Evolutionary conservation across 2,797 vertebrate genomes (phyloP), one percentile per base, ranked within the genome.

Genomic region (Australoheros facetus): DNA sequence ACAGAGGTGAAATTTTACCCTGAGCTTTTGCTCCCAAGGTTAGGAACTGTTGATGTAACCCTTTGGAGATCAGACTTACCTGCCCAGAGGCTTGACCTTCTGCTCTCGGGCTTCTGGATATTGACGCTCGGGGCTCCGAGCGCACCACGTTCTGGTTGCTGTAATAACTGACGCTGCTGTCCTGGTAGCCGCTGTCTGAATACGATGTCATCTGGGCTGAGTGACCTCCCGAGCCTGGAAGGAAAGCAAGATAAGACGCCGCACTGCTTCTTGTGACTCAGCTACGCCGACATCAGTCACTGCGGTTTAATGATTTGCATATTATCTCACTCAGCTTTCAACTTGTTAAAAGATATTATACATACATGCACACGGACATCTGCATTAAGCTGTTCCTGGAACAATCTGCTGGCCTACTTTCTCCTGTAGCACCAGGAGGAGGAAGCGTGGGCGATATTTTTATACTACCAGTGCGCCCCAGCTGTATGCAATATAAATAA

Each of bases 141-240:
- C 97, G 97, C 90, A 93, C 97, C 88, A 96, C 87, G 69, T 95
- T 98, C 85, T 98, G 97, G 92, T 93, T 95, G 92, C 97, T 98
- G 88, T 97, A 98, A 77, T 98, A 98, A 93, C 97, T 94, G 1
- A 94, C 95, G 79, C 96, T 96, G 87, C 97, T 97, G 96, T 99
- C 98, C 89, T 99, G 98, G 94, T 99, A 99, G 75, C 98, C 98
- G 73, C 98, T 99, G 94, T 99, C 98, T 0, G 98, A 97, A 42
- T 99, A 99, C 1, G 98, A 99, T 90, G 98, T 98, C 97, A 99
- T 98, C 83, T 98, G 98, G 37, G 96, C 97, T 0, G 98, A 99
- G 92, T 98, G 98, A 87, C 96, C 97, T 60, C 96, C 93, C 5
- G 98, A 99, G 84, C 97, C 98, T 99, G 91, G 39, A 30, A 45